These are phyloP conservation scores for Junonia oenone DNA, from an alignment of 2,888 invertebrate species.

Conservation along the genomic window DNA sequence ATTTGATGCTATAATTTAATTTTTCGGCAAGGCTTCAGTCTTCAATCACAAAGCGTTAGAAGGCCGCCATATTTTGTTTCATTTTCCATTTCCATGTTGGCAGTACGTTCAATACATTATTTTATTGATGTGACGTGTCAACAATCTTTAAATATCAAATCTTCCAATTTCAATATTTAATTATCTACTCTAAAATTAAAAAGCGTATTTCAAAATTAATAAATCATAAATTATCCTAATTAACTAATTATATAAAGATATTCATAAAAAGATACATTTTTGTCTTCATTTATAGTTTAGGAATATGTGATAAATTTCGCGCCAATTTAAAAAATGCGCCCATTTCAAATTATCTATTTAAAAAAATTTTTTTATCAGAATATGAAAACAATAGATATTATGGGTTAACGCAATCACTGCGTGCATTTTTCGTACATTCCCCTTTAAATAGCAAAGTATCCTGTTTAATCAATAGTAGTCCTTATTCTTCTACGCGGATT, in stretches of 20 bases:
- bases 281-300: no score
- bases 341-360: not conserved
- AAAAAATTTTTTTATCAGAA: not conserved
- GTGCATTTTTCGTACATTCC: not conserved
- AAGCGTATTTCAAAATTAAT: no score
- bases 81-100: conserved; percentile 16
- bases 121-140: conserved; percentile 23
- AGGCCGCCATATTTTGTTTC: conserved; percentile 31
- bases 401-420: not conserved
- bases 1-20: not conserved
- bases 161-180: not conserved
- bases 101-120: conserved; percentile 1
- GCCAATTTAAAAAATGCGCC: not conserved
- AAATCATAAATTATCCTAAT: no score
- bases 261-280: no score
- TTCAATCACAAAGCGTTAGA: conserved; percentile 18
- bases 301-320: no score
- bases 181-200: no score
- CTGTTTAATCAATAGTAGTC: not conserved
- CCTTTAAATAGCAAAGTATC: not conserved
- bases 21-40: conserved; percentile 22
- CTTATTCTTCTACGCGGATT: not conserved
- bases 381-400: not conserved
- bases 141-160: not conserved
- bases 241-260: no score